Percentiles rank a stretch among this genome's conserved stretches.
These are phyloP conservation scores for Platycnemis pennipes DNA, from an alignment of 2,888 invertebrate genomes.

Conservation along the genomic window DNA sequence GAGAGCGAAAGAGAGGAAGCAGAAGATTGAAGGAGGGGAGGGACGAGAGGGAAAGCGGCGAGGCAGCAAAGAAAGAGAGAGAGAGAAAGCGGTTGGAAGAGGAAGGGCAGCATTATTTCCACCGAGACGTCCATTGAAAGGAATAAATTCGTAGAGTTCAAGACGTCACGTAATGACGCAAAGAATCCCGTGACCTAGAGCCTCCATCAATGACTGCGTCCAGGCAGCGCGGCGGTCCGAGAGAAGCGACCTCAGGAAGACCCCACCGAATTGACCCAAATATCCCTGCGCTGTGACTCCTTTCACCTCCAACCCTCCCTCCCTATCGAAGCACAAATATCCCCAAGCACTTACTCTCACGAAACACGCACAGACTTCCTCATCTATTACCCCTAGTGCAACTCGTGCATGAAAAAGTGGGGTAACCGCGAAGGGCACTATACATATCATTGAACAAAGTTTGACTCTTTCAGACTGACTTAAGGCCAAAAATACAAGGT, in stretches of 20 bases:
- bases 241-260: neutral
- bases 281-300: neutral
- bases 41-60: neutral
- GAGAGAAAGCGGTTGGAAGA: neutral
- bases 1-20: no score
- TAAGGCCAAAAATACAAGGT: no score
- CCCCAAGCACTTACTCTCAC: no score
- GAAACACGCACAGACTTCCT: no score
- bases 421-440: no score
- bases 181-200: constrained; percentile 51
- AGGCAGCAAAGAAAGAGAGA: neutral
- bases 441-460: no score
- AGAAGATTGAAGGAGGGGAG: neutral
- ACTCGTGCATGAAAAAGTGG: no score
- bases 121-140: constrained; percentile 35
- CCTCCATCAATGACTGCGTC: constrained; percentile 7
- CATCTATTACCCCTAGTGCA: no score
- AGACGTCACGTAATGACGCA: constrained; percentile 58
- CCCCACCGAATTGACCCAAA: constrained; percentile 1
- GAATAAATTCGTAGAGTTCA: constrained; percentile 27
- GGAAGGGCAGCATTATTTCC: neutral
- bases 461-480: no score
- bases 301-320: neutral
- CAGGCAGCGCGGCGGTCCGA: neutral
- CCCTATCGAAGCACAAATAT: neutral